These are phyloP conservation scores for Elymnias hypermnestra DNA, from an alignment of 1,140 invertebrate genomes.

Conservation along the genomic window DNA sequence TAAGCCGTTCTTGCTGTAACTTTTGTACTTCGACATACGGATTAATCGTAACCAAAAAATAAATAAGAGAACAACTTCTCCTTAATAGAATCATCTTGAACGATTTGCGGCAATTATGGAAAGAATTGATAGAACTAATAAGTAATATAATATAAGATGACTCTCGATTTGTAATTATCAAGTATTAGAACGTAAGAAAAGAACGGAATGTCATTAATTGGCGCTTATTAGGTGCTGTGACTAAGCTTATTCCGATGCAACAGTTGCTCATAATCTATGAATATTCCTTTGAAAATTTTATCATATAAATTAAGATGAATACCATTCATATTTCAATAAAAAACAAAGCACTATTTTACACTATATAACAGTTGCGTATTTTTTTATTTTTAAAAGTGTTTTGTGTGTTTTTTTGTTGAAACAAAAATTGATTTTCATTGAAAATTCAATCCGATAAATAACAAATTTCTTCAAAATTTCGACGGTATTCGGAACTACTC, in stretches of 20 bases:
- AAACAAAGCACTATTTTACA: no score
- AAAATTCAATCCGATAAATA: no score
- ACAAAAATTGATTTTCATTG: no score
- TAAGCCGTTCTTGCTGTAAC: no score
- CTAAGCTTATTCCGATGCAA: conserved; percentile 9
- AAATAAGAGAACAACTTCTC: conserved; percentile 5
- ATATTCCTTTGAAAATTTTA: neutral
- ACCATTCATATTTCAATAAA: no score
- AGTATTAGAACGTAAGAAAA: conserved; percentile 17
- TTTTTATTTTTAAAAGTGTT: no score
- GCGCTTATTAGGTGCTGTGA: conserved; percentile 18
- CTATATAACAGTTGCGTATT: no score
- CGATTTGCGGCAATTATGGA: conserved; percentile 14
- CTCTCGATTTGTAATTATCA: conserved; percentile 21
- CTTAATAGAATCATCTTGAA: conserved; percentile 8
- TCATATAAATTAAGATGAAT: no score
- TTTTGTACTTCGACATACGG: no score
- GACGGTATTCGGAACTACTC: no score
- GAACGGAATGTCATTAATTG: conserved; percentile 21
- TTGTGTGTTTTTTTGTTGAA: no score
- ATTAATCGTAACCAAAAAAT: neutral
- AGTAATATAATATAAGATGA: conserved; percentile 7
- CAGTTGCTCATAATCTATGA: conserved; percentile 1
- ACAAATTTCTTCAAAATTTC: no score
- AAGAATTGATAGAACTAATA: conserved; percentile 18